Conservation (phyloP, 2,113 vertebrate genomes). For the Upupa epops region DNA sequence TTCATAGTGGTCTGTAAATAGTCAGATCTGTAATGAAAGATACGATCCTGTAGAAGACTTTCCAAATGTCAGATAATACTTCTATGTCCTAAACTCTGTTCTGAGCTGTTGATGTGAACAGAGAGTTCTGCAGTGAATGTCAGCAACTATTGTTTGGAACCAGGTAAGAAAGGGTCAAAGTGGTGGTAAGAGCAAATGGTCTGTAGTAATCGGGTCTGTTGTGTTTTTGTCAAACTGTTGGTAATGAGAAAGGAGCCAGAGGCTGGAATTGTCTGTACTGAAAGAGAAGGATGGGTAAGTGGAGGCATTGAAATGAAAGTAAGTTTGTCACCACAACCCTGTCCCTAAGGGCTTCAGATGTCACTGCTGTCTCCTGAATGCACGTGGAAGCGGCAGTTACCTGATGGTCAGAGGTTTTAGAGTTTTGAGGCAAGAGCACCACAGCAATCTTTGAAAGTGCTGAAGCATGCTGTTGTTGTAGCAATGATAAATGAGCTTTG, state of each 20-base stretch:
- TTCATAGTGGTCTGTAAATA: neutral
- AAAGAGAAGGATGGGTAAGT: neutral
- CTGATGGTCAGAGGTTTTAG: neutral
- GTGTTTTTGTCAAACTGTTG: neutral
- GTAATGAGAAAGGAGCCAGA: neutral
- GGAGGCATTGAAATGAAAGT: neutral
- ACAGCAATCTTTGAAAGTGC: neutral
- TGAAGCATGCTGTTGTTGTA: neutral
- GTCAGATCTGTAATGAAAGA: neutral
- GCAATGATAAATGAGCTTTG: neutral
- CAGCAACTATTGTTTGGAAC: neutral
- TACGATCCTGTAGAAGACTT: neutral
- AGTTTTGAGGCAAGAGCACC: neutral
- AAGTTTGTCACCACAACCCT: neutral
- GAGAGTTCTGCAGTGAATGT: neutral
- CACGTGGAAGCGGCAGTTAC: neutral
- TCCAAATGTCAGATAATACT: neutral
- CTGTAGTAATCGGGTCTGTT: neutral
- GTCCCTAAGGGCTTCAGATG: neutral
- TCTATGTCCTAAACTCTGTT: neutral
- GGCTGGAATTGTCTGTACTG: neutral
- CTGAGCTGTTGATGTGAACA: neutral
- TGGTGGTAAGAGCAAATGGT: neutral
- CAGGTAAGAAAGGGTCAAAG: neutral
- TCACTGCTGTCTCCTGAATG: neutral